Base-by-base conservation (phyloP, 2,888 invertebrate genomes). In the Acanthosepion pharaonis region DNA sequence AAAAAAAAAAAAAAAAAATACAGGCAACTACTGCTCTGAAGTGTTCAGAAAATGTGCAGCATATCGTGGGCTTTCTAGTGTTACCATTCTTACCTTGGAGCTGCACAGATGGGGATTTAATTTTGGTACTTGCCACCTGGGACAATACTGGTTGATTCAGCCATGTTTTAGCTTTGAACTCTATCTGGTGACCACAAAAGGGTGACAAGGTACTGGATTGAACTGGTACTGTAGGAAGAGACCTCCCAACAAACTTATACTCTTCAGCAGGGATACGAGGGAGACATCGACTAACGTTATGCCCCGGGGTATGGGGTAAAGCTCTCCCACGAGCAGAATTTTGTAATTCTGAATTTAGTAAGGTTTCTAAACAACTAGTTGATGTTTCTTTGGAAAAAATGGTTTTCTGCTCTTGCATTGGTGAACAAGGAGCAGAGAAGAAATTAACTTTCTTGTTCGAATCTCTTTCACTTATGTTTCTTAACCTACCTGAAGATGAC, bases 51-150 rank as follows among this genome's bases (percentile, higher is more conserved):
- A 59, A 59, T 59, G 59, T 59, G 59, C 59, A 59, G 59, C 59
- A 23, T 6, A 59, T 59, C 20, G 6, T 33, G 78, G 78, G n/a
- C 78, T n/a, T 93, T 53, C 18, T 23, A 25, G 53, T n/a, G 93
- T 28, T 11, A 11, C 49, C 93, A 51, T 53, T n/a, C 93, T 93
- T 93, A 93, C 93, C 93, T 93, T 93, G 93, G 49, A 51, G 25
- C 49, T 93, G 49, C 28, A 93, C 51, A 53, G 93, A 53, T 28
- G n/a, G 93, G n/a, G 53, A n/a, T 25, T 53, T 33, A 23, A n/a
- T 53, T 93, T 93, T 53, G n/a, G 51, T 49, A 53, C 49, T n/a
- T 93, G 93, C 8, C n/a, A 28, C 49, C 49, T 48, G 48, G 42
- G 42, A 48, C 25, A 92, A 48, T 92, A 42, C 25, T 42, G 51